Base-by-base conservation (phyloP, 2,113 vertebrate genomes). In the Daboia siamensis region DNA sequence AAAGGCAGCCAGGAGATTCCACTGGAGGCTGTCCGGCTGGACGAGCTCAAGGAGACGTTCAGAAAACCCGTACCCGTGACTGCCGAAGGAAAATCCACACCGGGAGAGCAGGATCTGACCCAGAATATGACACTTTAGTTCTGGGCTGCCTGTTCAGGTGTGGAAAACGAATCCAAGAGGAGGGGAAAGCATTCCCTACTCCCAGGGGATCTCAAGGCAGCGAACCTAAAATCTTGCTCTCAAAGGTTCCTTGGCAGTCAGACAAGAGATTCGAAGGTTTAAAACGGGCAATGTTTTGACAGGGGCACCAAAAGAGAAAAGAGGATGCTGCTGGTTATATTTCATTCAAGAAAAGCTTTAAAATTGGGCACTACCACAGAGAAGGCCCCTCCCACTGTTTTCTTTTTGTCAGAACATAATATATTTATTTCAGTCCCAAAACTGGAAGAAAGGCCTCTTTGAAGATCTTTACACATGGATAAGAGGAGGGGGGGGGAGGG, bases 1-100 rank as follows among this genome's bases (percentile, higher is more conserved):
- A 92, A 89, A 92, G 51, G 61, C 20, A 39, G 44, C 54, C 6
- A 89, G 74, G 74, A 86, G 92, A 88, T 15, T 92, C 46, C 74
- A 24, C 44, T 8, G 20, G 54, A 86, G 44, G 57, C 88, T 44
- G 56, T 90, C 55, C 21, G 17, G 61, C 51, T 8, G 10, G n/a
- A 46, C 1, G 86, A 55, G 29, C 69, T 52, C n/a, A 46, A 61
- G 13, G 69, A 48, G 54, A 24, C 21, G 5, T 21, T 24, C 13
- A 26, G n/a, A 7, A 59, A 23, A 23, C n/a, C 23, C 54, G 13
- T 5, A 7, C 74, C 10, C 44, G 23, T 4, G 69, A 59, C 54
- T 11, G 55, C 15, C 2, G n/a, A 74, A 54, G 55, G 59, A 89
- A 39, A n/a, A 74, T 11, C 44, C 44, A 39, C 13, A 12, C 20